phyloP scores from a whole-genome alignment of 2,113 vertebrate genomes.

The Etia nguti region DNA sequence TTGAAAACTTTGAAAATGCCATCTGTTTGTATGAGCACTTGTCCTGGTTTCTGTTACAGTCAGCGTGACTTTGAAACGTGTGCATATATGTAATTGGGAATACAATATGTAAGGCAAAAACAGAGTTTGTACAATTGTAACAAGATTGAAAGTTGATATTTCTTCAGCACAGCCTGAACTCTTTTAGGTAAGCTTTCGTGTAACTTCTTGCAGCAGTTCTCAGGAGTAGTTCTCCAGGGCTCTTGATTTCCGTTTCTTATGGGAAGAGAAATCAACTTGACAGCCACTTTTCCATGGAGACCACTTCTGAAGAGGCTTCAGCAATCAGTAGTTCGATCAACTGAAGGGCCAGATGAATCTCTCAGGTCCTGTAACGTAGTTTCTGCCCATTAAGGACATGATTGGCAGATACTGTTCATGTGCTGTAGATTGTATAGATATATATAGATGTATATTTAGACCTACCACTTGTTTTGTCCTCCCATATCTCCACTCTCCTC shows the following conservation, averaged over 20 bases:
- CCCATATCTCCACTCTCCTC: not conserved
- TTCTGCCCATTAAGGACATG: not conserved
- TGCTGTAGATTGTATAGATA: not conserved
- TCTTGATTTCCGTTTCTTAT: not conserved
- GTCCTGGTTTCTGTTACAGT: not conserved
- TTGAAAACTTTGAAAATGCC: not conserved
- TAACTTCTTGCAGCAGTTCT: not conserved
- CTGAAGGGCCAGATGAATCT: not conserved
- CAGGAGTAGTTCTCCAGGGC: not conserved
- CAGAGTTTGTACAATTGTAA: not conserved
- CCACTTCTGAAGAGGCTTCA: not conserved
- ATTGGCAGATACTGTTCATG: not conserved
- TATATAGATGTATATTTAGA: not conserved
- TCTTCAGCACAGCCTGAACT: not conserved
- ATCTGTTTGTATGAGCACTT: not conserved
- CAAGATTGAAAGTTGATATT: not conserved
- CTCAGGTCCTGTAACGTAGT: not conserved
- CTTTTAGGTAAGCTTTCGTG: rapidly evolving
- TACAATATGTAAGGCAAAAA: not conserved
- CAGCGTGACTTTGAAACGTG: not conserved
- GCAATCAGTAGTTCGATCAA: rapidly evolving
- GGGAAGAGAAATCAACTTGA: not conserved
- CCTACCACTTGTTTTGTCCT: not conserved
- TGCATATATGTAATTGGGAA: not conserved
- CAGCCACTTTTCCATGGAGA: not conserved